phyloP scores from a whole-genome alignment of 1,140 invertebrate species.

The Drosophila mayri region DNA sequence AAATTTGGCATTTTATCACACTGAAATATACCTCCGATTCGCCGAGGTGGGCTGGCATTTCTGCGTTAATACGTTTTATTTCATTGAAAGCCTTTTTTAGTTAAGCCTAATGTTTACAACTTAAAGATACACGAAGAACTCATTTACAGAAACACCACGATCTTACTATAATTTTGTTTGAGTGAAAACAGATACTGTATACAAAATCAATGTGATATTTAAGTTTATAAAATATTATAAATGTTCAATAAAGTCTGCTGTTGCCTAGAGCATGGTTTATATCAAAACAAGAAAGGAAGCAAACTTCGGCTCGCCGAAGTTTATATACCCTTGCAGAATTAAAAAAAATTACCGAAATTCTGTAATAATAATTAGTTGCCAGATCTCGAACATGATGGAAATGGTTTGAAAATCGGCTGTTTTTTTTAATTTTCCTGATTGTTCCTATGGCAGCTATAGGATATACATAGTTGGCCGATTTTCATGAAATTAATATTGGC shows the following conservation, averaged over 20 bases:
- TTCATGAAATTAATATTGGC: too few species aligned
- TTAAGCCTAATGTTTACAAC: background rate
- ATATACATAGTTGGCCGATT: too few species aligned
- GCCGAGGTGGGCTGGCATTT: background rate
- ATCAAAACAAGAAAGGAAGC: too few species aligned
- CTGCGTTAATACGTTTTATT: background rate
- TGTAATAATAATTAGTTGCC: too few species aligned
- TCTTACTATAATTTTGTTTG: background rate
- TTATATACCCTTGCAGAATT: too few species aligned
- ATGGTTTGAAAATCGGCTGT: too few species aligned
- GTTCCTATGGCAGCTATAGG: too few species aligned
- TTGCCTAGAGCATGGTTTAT: background rate
- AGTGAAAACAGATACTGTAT: background rate
- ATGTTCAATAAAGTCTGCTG: background rate
- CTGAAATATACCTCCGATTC: background rate
- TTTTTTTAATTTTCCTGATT: too few species aligned
- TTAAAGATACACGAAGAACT: background rate
- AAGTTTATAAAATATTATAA: background rate
- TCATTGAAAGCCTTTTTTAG: background rate
- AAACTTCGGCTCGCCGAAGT: too few species aligned
- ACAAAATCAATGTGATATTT: background rate
- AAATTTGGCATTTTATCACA: constrained; percentile 1
- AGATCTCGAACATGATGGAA: too few species aligned
- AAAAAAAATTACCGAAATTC: too few species aligned
- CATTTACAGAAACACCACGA: background rate